Evolutionary conservation across 2,113 vertebrate genomes (phyloP).

Genomic region (Atractosteus spatula): DNA sequence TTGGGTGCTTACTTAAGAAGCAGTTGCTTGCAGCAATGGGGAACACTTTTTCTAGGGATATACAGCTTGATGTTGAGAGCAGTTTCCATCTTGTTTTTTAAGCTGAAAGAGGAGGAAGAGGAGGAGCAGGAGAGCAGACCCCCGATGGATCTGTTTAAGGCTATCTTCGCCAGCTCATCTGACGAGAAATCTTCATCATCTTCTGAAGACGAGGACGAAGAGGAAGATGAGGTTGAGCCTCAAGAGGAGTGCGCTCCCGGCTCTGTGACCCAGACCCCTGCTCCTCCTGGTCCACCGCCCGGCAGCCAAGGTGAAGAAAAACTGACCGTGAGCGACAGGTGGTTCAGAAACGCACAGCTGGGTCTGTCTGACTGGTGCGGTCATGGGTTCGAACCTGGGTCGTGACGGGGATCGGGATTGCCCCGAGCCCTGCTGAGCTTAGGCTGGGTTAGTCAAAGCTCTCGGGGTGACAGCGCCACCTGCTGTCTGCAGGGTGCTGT

Average conservation of each 20-base stretch:
- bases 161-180: constrained; percentile 88
- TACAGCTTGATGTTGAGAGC: background rate
- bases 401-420: too few relatives aligned
- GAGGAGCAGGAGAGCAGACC: constrained; percentile 72
- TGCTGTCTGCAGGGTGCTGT: too few relatives aligned
- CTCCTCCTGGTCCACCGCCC: background rate
- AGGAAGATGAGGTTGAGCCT: constrained; percentile 35
- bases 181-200: constrained; percentile 86
- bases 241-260: constrained; percentile 26
- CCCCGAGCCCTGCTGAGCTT: too few relatives aligned
- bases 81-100: background rate
- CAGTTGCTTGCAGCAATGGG: too few relatives aligned
- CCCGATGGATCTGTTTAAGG: constrained; percentile 92
- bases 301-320: background rate
- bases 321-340: too few relatives aligned
- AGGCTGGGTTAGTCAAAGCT: too few relatives aligned
- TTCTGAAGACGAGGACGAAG: constrained; percentile 70
- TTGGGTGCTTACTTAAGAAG: too few relatives aligned
- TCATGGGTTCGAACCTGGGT: too few relatives aligned
- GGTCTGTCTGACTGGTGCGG: too few relatives aligned
- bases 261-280: constrained; percentile 2
- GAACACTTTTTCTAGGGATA: background rate
- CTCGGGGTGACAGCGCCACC: too few relatives aligned
- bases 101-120: constrained; percentile 39
- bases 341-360: too few relatives aligned